Base-by-base conservation (phyloP, 2,797 vertebrate species). In the Delichon dasypus region DNA sequence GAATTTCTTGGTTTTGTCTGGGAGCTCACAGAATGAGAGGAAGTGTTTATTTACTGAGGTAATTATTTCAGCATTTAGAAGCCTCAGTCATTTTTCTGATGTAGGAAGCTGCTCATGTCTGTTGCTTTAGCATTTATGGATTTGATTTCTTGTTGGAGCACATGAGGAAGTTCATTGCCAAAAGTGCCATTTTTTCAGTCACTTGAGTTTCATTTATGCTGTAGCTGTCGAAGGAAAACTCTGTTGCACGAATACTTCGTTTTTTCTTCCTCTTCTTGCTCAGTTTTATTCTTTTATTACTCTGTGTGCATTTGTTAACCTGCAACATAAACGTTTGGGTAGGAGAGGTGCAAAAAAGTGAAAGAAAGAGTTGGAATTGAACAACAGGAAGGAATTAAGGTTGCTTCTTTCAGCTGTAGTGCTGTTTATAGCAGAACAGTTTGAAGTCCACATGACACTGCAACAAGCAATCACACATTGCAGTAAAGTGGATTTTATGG, bases 91-190 rank as follows among this genome's bases (percentile, higher is more conserved):
- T 9, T 16, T 86, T 81, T 27, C 20, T 55, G 61, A 7, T 55
- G 26, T 5, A 53, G 60, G 38, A 75, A 81, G 14, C 15, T 51
- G 36, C 10, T 26, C 25, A 30, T 13, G 15, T 30, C 65, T 51
- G 26, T n/a, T 92, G 17, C 26, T 60, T 73, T 66, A 62, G 10
- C 18, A 1, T 45, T 84, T 45, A 6, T 22, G 5, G 30, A 54
- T 22, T 68, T 79, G 22, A 21, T 55, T 25, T 83, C 4, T 51
- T 82, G 30, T 44, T 55, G 16, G 61, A 87, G 32, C 19, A 15
- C 0, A 0, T 26, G 30, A 47, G n/a, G 36, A 61, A 8, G 26
- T 16, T 8, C 11, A 3, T 62, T 17, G 2, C 8, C 17, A 20
- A 21, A 70, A 27, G 26, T 47, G 21, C 36, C 8, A 5, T 70